Percentiles rank a stretch among this genome's conserved stretches.
phyloP scores from a whole-genome alignment of 2,797 vertebrate species.

The Hephaestus fuliginosus region DNA sequence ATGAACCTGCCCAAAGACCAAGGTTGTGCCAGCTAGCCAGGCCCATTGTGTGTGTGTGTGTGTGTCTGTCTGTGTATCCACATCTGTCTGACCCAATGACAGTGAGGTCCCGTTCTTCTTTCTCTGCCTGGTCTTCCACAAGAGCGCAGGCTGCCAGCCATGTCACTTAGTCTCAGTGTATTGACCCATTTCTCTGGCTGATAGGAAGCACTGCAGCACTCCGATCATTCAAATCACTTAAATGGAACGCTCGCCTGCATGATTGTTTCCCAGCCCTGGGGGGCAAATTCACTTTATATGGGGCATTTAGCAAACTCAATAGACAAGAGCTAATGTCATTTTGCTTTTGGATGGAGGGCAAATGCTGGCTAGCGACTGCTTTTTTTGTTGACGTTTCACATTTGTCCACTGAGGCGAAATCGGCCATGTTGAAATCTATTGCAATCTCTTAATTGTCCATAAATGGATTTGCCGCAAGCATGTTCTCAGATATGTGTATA shows the following conservation, averaged over 20 bases:
- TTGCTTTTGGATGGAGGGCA: slow-evolving; percentile 80
- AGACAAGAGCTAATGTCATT: slow-evolving; percentile 84
- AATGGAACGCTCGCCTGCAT: slow-evolving; percentile 79
- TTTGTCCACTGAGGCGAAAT: slow-evolving; percentile 75
- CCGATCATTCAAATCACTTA: slow-evolving; percentile 85
- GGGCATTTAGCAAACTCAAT: slow-evolving; percentile 88
- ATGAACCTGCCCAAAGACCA: slow-evolving; percentile 3
- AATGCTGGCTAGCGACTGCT: slow-evolving; percentile 64
- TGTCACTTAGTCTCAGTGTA: slow-evolving; percentile 83
- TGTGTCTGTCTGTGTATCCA: slow-evolving; percentile 42
- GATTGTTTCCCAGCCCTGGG: slow-evolving; percentile 82
- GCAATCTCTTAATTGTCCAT: slow-evolving; percentile 80
- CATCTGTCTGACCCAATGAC: slow-evolving; percentile 76
- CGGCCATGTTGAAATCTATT: slow-evolving; percentile 79
- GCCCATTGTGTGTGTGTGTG: slow-evolving; percentile 11
- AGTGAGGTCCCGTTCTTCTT: slow-evolving; percentile 66
- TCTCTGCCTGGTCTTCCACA: slow-evolving; percentile 65
- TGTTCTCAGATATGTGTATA: slow-evolving; percentile 49
- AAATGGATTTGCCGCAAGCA: slow-evolving; percentile 74
- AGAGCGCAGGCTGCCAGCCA: slow-evolving; percentile 73
- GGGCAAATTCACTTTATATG: slow-evolving; percentile 85
- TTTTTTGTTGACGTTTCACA: slow-evolving; percentile 76
- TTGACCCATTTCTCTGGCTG: slow-evolving; percentile 84
- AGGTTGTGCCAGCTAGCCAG: slow-evolving; percentile 17
- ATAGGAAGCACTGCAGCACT: slow-evolving; percentile 75